Evolutionary conservation across 2,888 invertebrate genomes (phyloP).

Genomic region (Lithophane ornitopus): DNA sequence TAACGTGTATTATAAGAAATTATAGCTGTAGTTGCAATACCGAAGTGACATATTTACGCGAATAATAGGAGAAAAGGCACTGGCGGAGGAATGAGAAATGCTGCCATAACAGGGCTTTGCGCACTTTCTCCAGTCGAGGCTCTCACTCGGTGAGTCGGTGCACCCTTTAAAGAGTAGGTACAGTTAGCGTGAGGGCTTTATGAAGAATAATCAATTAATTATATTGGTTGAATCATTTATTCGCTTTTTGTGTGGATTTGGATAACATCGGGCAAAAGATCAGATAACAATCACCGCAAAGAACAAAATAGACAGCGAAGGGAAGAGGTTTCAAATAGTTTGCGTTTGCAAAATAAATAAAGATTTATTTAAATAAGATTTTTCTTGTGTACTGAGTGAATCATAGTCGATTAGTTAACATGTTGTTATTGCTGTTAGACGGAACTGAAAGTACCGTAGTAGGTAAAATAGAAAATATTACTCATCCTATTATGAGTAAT

Average conservation of each 20-base stretch:
- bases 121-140: slow-evolving; percentile 83
- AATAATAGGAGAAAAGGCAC: slow-evolving; percentile 84
- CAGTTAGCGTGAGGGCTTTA: slow-evolving; percentile 66
- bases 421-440: slow-evolving; percentile 21
- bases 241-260: slow-evolving; percentile 16
- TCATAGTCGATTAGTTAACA: slow-evolving; percentile 29
- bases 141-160: slow-evolving; percentile 72
- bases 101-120: slow-evolving; percentile 86
- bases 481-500: slow-evolving; percentile 24
- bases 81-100: slow-evolving; percentile 85
- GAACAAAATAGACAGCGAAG: not conserved
- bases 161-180: slow-evolving; percentile 73
- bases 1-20: slow-evolving; percentile 65
- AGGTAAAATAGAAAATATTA: slow-evolving; percentile 6
- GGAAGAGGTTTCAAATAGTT: slow-evolving; percentile 22
- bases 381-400: slow-evolving; percentile 38
- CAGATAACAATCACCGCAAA: slow-evolving; percentile 8
- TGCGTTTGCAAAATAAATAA: slow-evolving; percentile 18
- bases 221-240: slow-evolving; percentile 26
- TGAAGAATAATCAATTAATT: slow-evolving; percentile 58
- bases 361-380: slow-evolving; percentile 5
- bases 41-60: slow-evolving; percentile 79
- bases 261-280: slow-evolving; percentile 2
- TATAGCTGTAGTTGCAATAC: slow-evolving; percentile 71
- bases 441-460: slow-evolving; percentile 37